Base-by-base conservation (phyloP, 1,140 invertebrate genomes). In the Acromyrmex echinatior region DNA sequence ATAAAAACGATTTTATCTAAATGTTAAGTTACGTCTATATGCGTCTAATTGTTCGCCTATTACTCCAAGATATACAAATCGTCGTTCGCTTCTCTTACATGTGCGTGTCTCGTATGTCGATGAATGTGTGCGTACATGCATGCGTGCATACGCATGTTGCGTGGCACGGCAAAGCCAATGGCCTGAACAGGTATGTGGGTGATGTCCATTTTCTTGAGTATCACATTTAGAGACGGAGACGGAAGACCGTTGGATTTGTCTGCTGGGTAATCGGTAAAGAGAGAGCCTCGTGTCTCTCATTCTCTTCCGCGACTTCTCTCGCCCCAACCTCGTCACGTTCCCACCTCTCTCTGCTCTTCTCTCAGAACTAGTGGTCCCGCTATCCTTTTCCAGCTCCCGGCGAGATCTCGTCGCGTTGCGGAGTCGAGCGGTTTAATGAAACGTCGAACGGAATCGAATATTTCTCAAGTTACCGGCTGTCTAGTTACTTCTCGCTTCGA, bases 391-490 rank as follows among this genome's bases (percentile, higher is more conserved):
- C 28, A 31, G 53, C 60, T 62, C 39, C 35, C n/a, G 68, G 51
- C 25, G 53, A 21, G 80, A 82, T 62, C 18, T 39, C 21, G 68
- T 18, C 35, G 39, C 53, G 35, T n/a, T 49, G 70, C 56, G 39
- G 51, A 39, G 63, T 68, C 31, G 35, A 49, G 49, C 63, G 66
- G 84, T 66, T 86, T 86, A 86, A 86, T 86, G 77, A 86, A 80
- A 86, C 63, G 84, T 86, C 84, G 56, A 86, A 86, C 53, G 77
- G 85, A 86, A 86, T 86, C 85, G 77, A 86, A 86, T 86, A 86
- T 86, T 86, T 86, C 85, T 86, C 85, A 70, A 60, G 85, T 86
- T 86, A 86, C 63, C 35, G 77, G 51, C 25, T 39, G 63, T 80
- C 39, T 25, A 45, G 21, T 86, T 86, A 79, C 80, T 74, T 39